Evolutionary conservation across 2,113 vertebrate species (phyloP).

Genomic region (Ibidorhyncha struthersii): DNA sequence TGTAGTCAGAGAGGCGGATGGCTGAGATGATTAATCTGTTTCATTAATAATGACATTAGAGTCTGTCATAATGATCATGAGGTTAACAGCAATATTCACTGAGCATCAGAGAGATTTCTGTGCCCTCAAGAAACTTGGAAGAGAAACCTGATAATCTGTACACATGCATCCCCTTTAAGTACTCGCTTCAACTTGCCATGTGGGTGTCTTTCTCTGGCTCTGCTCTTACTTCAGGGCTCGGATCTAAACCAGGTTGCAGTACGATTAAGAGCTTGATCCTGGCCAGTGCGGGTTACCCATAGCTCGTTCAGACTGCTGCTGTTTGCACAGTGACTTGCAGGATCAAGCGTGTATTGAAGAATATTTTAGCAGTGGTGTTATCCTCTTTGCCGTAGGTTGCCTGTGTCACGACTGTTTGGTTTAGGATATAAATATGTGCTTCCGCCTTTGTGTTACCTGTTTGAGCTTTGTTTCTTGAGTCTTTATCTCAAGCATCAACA

Average conservation of each 20-base stretch:
- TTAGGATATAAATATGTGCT: not conserved
- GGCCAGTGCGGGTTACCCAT: accelerated
- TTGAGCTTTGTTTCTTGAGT: not conserved
- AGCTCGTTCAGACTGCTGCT: not conserved
- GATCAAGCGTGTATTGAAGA: not conserved
- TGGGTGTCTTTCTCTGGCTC: not conserved
- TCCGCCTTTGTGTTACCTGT: not conserved
- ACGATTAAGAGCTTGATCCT: not conserved
- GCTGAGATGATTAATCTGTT: not conserved
- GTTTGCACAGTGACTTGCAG: not conserved
- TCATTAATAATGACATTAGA: not conserved
- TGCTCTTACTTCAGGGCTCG: not conserved
- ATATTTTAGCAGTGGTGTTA: not conserved
- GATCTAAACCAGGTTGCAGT: not conserved
- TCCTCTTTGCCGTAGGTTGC: not conserved
- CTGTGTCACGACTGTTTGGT: not conserved
- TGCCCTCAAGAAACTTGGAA: not conserved
- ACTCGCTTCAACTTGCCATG: not conserved
- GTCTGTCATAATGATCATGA: not conserved
- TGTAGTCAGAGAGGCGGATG: not conserved
- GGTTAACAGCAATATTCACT: not conserved
- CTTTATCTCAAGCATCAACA: accelerated
- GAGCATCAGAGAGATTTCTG: not conserved
- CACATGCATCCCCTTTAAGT: not conserved
- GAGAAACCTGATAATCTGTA: not conserved